Conservation (phyloP, 2,888 invertebrate species). For the Branchipolynoe longqiensis region DNA sequence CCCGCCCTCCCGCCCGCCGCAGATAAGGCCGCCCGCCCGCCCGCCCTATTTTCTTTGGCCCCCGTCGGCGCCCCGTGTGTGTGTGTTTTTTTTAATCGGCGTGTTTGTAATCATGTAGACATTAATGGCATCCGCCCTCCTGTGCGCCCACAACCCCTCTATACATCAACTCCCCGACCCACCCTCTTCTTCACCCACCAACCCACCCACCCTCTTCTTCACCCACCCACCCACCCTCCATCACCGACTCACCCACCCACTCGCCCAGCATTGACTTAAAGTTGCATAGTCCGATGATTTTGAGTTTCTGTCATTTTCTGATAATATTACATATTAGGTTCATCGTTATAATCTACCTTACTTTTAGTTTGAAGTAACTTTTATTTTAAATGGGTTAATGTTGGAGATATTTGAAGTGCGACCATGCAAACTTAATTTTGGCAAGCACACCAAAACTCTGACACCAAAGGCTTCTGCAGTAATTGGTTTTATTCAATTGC, state of each 20-base stretch:
- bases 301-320: too few relatives aligned
- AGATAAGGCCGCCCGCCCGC: conserved; percentile 25
- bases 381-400: too few relatives aligned
- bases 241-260: conserved; percentile 5
- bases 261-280: too few relatives aligned
- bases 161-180: neutral
- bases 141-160: neutral
- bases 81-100: conserved; percentile 36
- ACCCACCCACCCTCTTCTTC: neutral
- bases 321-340: too few relatives aligned
- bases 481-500: too few relatives aligned
- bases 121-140: conserved; percentile 50
- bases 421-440: too few relatives aligned
- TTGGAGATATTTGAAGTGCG: too few relatives aligned
- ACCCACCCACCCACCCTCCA: neutral
- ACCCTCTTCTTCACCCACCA: conserved; percentile 1
- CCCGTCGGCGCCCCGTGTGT: conserved; percentile 6
- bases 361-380: too few relatives aligned
- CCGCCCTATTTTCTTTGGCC: conserved; percentile 3
- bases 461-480: too few relatives aligned
- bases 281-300: too few relatives aligned
- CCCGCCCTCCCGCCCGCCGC: conserved; percentile 10
- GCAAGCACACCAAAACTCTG: too few relatives aligned
- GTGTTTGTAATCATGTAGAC: conserved; percentile 55
- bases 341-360: too few relatives aligned